Evolutionary conservation across 2,797 vertebrate species (phyloP), one percentile per base, ranked within the genome.

Genomic region (Acipenser oxyrinchus): DNA sequence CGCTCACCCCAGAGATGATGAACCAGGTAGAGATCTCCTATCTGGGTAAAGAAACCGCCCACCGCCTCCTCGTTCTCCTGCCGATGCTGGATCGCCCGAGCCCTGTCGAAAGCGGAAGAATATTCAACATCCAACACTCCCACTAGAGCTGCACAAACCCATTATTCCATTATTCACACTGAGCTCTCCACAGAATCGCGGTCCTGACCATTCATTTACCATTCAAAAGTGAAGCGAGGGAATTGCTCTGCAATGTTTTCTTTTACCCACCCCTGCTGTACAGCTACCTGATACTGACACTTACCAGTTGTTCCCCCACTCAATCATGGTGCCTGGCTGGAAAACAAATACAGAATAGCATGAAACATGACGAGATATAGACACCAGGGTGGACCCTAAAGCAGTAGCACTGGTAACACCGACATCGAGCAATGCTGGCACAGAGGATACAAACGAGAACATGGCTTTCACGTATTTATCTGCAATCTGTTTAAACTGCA

Each of bases 281-380:
- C 23, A 63, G 48, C 5, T n/a, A 48, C 23, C 13, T 63, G 11
- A 60, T 8, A 58, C 58, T 12, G 49, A 37, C 1, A n/a, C 93
- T 92, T 76, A 99, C 96, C 96, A 99, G 80, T 93, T 93, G 81
- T 98, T 98, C 60, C 96, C 96, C 96, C 96, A 99, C 77, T 99
- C 96, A 0, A 98, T 92, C 96, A 98, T 98, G 68, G 96, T 97
- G 68, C 96, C 96, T 6, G 96, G 95, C 96, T 98, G 83, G 73
- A 87, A 92, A 66, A 0, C 1, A 78, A 68, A 77, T 6, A 61
- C 0, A 63, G 49, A 59, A 23, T 57, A 65, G 62, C 18, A n/a
- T 62, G 66, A 64, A 61, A 61, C 13, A 69, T 15, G 37, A 64
- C 60, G 10, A n/a, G 12, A 18, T 3, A 48, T 18, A 65, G 49